Evolutionary conservation across 1,140 invertebrate species (phyloP), one percentile per base, ranked within the genome.

Genomic region (Sweltsa coloradensis): DNA sequence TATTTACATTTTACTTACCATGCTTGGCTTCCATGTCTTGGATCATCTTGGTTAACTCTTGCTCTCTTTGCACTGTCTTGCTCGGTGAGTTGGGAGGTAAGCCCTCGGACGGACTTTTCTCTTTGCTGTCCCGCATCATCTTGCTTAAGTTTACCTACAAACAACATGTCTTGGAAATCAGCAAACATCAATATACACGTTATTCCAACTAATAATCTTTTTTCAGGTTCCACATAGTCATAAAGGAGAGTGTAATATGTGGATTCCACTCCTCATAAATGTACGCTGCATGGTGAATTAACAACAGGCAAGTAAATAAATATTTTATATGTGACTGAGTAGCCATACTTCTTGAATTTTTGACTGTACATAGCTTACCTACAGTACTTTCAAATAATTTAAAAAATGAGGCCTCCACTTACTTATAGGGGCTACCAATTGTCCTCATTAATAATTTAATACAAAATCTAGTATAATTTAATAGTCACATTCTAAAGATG

Each of bases 1-100:
- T n/a, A n/a, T n/a, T n/a, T n/a, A n/a, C n/a, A 65, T 64, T 59
- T 60, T 65, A 69, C 73, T 71, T 74, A 87, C 84, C 81, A 68
- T 88, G 82, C 61, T 87, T 87, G 22, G 76, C 75, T 56, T 87
- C 83, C 73, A 87, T 79, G 43, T 83, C 74, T 47, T 79, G 76
- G 18, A 87, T 76, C 64, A 82, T 75, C 3, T 78, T 73, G 11
- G 79, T 71, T 24, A 85, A 55, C 56, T 86, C 80, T 57, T 82
- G 82, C 47, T 81, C 79, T 81, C 79, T 45, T 63, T 67, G 36
- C 61, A 55, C 61, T 67, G 60, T 66, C 72, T 54, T 66, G 6
- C 21, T 13, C 18, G 22, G n/a, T 5, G 22, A 22, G n/a, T n/a
- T n/a, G n/a, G n/a, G n/a, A n/a, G n/a, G n/a, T n/a, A n/a, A n/a